These are phyloP conservation scores for Dromococcyx pavoninus DNA, from an alignment of 2,797 vertebrate genomes.

Conservation along the genomic window DNA sequence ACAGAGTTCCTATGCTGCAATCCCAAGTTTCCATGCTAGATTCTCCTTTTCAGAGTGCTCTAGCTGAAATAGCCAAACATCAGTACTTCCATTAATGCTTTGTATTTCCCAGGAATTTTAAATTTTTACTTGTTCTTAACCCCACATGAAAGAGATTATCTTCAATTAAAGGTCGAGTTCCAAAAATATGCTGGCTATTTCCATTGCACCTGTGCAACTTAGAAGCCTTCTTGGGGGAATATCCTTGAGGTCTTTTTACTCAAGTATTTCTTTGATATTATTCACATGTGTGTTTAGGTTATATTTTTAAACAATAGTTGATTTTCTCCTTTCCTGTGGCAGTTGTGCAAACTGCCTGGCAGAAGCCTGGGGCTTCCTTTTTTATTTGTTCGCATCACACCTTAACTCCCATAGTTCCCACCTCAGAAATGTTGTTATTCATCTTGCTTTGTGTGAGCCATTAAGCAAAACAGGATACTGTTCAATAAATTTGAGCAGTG, in stretches of 20 bases:
- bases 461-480: background rate
- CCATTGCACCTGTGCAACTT: background rate
- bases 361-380: background rate
- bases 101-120: background rate
- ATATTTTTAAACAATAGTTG: background rate
- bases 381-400: background rate
- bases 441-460: background rate
- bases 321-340: background rate
- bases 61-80: background rate
- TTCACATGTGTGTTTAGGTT: background rate
- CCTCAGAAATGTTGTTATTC: background rate
- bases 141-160: background rate
- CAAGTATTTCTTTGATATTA: background rate
- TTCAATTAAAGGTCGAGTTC: background rate
- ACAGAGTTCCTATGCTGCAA: background rate
- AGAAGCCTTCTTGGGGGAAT: background rate
- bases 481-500: background rate
- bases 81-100: background rate
- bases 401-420: background rate
- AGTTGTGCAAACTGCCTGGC: background rate
- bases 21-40: background rate
- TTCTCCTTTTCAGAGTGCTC: background rate
- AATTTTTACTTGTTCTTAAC: background rate
- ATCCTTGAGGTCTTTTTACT: background rate
- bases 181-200: background rate